Conservation (phyloP, 2,888 invertebrate genomes). For the Aleiodes leptofemur region DNA sequence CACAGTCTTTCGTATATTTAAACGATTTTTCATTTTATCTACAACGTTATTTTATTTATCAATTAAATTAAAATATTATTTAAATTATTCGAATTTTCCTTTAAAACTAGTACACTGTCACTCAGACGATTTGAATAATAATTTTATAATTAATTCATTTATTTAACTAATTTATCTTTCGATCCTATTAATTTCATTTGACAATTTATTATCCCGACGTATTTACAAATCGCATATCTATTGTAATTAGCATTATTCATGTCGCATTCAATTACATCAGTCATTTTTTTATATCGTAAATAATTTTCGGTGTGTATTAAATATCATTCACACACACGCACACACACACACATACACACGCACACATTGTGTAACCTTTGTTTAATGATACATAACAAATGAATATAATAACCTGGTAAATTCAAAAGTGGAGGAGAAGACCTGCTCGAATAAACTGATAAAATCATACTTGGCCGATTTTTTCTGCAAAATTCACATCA, state of each 20-base stretch:
- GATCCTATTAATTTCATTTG: not conserved
- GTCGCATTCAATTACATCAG: not conserved
- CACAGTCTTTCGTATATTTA: not conserved
- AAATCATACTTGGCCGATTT: not conserved
- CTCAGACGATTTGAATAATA: too few species aligned
- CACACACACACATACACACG: too few species aligned
- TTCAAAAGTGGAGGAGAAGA: too few species aligned
- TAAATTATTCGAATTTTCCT: too few species aligned
- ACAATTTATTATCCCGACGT: not conserved
- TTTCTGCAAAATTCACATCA: not conserved
- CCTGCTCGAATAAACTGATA: too few species aligned
- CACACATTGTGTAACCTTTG: too few species aligned
- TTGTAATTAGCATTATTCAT: constrained; percentile 8
- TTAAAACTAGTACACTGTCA: too few species aligned
- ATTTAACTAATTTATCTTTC: not conserved
- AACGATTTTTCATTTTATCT: constrained; percentile 1
- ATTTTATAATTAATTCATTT: not conserved
- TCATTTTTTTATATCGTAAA: constrained; percentile 9
- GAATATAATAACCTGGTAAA: too few species aligned
- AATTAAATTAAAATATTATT: too few species aligned
- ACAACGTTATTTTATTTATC: not conserved
- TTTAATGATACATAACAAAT: too few species aligned
- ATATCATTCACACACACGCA: not conserved
- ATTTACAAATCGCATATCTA: constrained; percentile 29
- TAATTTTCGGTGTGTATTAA: not conserved